Evolutionary conservation across 2,888 invertebrate genomes (phyloP), one percentile per base, ranked within the genome.

Genomic region (Archaeoteleia sp.): DNA sequence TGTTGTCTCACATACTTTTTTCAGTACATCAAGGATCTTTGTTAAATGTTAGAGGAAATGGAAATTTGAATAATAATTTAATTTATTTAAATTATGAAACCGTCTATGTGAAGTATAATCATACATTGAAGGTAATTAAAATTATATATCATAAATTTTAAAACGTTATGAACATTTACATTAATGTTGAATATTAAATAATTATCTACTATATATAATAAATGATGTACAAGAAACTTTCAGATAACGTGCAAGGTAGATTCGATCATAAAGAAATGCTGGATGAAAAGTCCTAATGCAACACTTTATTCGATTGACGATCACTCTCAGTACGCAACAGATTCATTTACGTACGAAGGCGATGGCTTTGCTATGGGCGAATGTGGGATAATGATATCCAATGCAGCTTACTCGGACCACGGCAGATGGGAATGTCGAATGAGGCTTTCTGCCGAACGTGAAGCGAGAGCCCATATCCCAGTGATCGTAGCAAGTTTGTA

Each of bases 391-490:
- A 29, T 45, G 2, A 51, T 84, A 40, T 15, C 60, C 27, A 45
- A 57, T 6, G 75, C 81, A 8, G 63, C 62, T 20, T 39, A 66
- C 20, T 69, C 72, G 6, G 65, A 82, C 39, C 13, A 51, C 1
- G 83, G 83, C 1, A 35, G 70, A 15, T 83, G 83, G 82, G 75
- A 53, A 23, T 83, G 82, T 63, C 74, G 71, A 35, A 67, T 82
- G 72, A 82, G 82, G 7, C 40, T 78, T 10, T 14, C 29, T 1
- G 69, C 71, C 15, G 73, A 66, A 32, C 32, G 54, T 6, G 81
- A 80, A 68, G n/a, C 78, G 20, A 62, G 60, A 30, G 14, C 62
- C 3, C 55, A 30, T 15, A 67, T 82, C 42, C 30, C 53, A 4
- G 81, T 81, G 14, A 57, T 30, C 10, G 74, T 82, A 7, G 67